Evolutionary conservation across 2,888 invertebrate species (phyloP), one percentile per base, ranked within the genome.

Genomic region (Cheilosia soror): DNA sequence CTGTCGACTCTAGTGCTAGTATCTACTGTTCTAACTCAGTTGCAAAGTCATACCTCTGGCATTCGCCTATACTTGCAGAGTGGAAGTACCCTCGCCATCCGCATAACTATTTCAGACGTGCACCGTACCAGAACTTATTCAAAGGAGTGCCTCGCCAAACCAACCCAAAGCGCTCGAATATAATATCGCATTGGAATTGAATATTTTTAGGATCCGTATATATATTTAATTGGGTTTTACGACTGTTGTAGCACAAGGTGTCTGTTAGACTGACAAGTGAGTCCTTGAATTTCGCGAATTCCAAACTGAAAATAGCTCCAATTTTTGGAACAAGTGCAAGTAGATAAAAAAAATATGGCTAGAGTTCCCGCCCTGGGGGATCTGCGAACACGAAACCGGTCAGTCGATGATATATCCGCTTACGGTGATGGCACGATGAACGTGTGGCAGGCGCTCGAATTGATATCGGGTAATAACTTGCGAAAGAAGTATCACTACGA

Each of bases 401-500:
- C 91, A 91, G 91, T 91, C 89, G 90, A 90, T 72, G 89, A 90
- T 78, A 89, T 90, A 87, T 88, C 89, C 88, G 89, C 89, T 87
- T 89, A 89, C 89, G 87, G 90, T 88, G 82, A 90, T 88, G 91
- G 91, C 89, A 90, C 88, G 77, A 91, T 91, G 91, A 92, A 91
- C 81, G 90, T 92, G 44, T 92, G 92, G 92, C 92, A 92, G 71
- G 91, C 92, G 49, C 87, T 92, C 6, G 92, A 92, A 71, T 89
- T 90, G 58, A 89, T 92, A 3, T 90, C 92, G 86, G 88, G 89
- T 0, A 55, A 90, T 13, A 90, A 88, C 81, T 87, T 90, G 7
- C 89, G 91, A 2, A 91, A 90, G 66, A 89, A 89, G 7, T 91
- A 90, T 71, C 91, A 91, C 68, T 91, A 91, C 66, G 91, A 91